Evolutionary conservation across 2,888 invertebrate species (phyloP).

Genomic region (Pegoplata infirma): DNA sequence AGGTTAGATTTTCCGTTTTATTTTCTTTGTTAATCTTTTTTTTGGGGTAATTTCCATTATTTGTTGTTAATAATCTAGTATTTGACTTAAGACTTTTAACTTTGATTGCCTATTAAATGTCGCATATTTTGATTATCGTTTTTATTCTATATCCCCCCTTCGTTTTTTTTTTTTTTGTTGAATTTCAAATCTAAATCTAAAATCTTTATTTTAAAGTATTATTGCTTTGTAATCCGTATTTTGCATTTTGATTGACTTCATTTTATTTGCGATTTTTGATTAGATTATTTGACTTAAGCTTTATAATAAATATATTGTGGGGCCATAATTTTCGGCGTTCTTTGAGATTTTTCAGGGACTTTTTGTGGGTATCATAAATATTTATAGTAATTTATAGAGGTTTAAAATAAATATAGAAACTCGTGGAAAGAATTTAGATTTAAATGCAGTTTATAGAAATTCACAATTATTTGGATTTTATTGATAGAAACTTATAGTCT

Average conservation of each 20-base stretch:
- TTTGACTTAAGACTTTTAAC: slow-evolving; percentile 12
- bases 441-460: neutral
- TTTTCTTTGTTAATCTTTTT: too few relatives aligned
- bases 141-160: neutral
- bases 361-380: neutral
- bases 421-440: neutral
- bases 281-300: slow-evolving; percentile 31
- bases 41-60: too few relatives aligned
- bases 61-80: neutral
- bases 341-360: slow-evolving; percentile 44
- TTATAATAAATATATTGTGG: neutral
- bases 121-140: too few relatives aligned
- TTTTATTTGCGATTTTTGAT: slow-evolving; percentile 36
- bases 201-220: slow-evolving; percentile 5
- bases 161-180: neutral
- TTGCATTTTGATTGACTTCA: slow-evolving; percentile 44
- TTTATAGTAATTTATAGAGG: slow-evolving; percentile 16
- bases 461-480: too few relatives aligned
- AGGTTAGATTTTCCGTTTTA: neutral
- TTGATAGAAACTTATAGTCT: too few relatives aligned
- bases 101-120: slow-evolving; percentile 18
- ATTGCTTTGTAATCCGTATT: slow-evolving; percentile 26
- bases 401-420: neutral
- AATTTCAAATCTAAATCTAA: too few relatives aligned
- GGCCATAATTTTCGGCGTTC: slow-evolving; percentile 43